phyloP scores from a whole-genome alignment of 1,140 invertebrate genomes.

The Tetramorium alpestre region DNA sequence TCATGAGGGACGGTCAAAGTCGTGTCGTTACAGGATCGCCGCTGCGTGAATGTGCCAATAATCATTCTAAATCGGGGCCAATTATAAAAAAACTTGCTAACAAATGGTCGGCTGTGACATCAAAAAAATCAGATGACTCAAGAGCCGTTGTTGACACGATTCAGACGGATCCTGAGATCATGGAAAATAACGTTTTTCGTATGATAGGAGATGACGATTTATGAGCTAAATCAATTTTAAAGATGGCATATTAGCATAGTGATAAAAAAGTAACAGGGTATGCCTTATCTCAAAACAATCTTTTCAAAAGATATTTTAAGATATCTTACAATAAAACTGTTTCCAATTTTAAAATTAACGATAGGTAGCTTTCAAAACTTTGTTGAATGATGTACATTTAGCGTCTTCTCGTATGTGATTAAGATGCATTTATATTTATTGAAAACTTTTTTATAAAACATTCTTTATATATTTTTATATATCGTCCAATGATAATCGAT shows the following conservation, averaged over 20 bases:
- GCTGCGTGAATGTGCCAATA: conserved; percentile 73
- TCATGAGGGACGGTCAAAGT: conserved; percentile 87
- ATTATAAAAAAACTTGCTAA: conserved; percentile 84
- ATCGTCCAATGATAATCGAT: conserved; percentile 23
- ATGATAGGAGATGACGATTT: conserved; percentile 96
- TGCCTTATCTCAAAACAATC: conserved; percentile 11
- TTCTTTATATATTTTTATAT: conserved; percentile 39
- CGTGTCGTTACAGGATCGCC: conserved; percentile 77
- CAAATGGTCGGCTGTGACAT: conserved; percentile 81
- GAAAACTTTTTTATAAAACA: conserved; percentile 28
- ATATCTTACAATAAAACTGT: conserved; percentile 7
- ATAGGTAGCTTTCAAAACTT: conserved; percentile 3
- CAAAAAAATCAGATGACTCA: conserved; percentile 80
- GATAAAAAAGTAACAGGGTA: conserved; percentile 25
- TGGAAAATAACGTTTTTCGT: conserved; percentile 96
- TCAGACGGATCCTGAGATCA: conserved; percentile 88
- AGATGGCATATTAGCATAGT: not conserved
- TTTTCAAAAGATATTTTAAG: conserved; percentile 6
- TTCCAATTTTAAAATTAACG: conserved; percentile 20
- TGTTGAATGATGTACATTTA: conserved; percentile 32
- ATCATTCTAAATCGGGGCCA: conserved; percentile 80
- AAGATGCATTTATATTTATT: conserved; percentile 48
- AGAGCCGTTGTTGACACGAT: conserved; percentile 84
- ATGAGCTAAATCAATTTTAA: conserved; percentile 80
- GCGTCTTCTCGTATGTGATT: conserved; percentile 25